A percentile compares a stretch with the other conserved stretches of the same genome.
These are phyloP conservation scores for Lasioglossum calceatum DNA, from an alignment of 2,888 invertebrate genomes.

Conservation along the genomic window DNA sequence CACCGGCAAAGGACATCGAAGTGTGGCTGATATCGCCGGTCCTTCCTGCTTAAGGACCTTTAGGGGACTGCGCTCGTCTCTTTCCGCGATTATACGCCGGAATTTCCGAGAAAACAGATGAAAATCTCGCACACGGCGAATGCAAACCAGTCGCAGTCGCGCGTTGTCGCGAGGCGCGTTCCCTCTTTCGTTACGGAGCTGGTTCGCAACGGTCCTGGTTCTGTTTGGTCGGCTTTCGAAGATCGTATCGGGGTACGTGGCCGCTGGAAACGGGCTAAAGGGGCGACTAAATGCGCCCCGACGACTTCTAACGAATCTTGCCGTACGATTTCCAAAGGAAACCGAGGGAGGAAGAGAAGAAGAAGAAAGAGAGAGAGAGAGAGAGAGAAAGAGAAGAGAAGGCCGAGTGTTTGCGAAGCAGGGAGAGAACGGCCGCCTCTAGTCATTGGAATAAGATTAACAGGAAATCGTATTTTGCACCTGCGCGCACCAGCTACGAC, in stretches of 20 bases:
- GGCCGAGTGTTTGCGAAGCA: conserved; percentile 22
- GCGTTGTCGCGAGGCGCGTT: conserved; percentile 45
- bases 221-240: conserved; percentile 56
- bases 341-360: not conserved
- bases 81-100: conserved; percentile 48
- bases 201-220: conserved; percentile 36
- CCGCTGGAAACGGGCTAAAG: conserved; percentile 70
- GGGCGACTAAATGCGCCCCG: conserved; percentile 68
- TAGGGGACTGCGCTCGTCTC: conserved; percentile 5
- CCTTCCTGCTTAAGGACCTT: conserved; percentile 40
- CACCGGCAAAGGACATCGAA: conserved; percentile 35
- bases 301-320: conserved; percentile 72
- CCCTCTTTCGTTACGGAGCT: conserved; percentile 20
- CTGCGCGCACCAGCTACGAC: conserved; percentile 32
- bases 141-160: conserved; percentile 80
- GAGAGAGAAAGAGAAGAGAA: not conserved
- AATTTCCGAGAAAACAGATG: conserved; percentile 82
- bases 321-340: conserved; percentile 67
- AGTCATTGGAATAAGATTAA: conserved; percentile 47
- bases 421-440: not conserved
- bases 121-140: conserved; percentile 79
- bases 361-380: not conserved
- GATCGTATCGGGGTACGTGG: conserved; percentile 75
- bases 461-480: conserved; percentile 50
- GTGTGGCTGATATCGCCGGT: conserved; percentile 2